Evolutionary conservation across 2,797 vertebrate genomes (phyloP).

Genomic region (Heteromormyrus szaboi): DNA sequence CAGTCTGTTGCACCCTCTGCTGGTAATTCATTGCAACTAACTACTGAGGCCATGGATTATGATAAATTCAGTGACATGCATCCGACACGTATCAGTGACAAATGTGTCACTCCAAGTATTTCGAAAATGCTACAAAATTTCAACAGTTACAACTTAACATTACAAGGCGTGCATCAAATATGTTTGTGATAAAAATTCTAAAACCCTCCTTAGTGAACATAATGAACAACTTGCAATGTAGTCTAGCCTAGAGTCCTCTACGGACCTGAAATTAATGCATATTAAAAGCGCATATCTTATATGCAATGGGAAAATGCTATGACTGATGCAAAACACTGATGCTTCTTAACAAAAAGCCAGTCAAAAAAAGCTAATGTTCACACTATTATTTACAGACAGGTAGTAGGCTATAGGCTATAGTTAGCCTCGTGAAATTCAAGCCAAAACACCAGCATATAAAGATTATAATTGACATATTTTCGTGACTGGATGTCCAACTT

Average conservation of each 20-base stretch:
- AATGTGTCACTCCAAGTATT: not conserved
- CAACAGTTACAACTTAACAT: not conserved
- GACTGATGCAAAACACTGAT: not conserved
- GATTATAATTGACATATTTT: not conserved
- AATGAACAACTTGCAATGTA: not conserved
- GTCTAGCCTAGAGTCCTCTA: not conserved
- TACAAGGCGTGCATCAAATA: not conserved
- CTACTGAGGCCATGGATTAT: not conserved
- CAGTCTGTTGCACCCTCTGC: not conserved
- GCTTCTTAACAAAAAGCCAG: not conserved
- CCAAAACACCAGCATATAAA: not conserved
- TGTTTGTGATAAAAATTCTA: not conserved
- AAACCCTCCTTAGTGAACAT: not conserved
- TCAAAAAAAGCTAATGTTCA: not conserved
- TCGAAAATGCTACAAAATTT: not conserved
- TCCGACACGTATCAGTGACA: not conserved
- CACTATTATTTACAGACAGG: not conserved
- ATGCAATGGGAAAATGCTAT: not conserved
- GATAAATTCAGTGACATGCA: not conserved
- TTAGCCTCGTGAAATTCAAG: not conserved
- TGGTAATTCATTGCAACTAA: not conserved
- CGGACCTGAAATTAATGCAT: not conserved
- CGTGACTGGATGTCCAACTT: not conserved
- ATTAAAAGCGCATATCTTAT: not conserved
- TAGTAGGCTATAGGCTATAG: not conserved